phyloP scores from a whole-genome alignment of 2,888 invertebrate genomes.

The Pollenia labialis region DNA sequence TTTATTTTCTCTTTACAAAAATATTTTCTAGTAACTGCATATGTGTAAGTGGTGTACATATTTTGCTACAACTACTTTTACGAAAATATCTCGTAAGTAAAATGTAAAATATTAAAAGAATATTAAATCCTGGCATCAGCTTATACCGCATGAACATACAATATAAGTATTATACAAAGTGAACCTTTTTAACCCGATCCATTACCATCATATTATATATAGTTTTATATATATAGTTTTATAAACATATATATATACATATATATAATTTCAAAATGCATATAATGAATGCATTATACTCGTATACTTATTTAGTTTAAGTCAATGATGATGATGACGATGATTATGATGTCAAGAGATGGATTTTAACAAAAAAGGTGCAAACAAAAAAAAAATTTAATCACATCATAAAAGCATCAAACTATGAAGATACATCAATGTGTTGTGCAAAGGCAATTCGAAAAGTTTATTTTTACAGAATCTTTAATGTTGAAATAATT shows the following conservation, averaged over 20 bases:
- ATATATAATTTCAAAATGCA: slow-evolving; percentile 28
- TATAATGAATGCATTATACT: slow-evolving; percentile 31
- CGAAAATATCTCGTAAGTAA: background rate
- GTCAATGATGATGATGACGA: slow-evolving; percentile 8
- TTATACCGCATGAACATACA: slow-evolving; percentile 13
- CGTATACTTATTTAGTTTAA: slow-evolving; percentile 18
- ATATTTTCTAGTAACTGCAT: background rate
- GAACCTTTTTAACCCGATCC: slow-evolving; percentile 40
- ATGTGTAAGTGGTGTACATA: background rate
- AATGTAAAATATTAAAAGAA: background rate
- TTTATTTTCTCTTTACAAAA: background rate
- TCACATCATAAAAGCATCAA: slow-evolving; percentile 17
- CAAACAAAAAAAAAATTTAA: background rate
- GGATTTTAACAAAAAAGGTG: slow-evolving; percentile 17
- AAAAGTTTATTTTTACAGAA: background rate
- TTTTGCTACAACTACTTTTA: background rate
- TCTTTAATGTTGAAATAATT: background rate
- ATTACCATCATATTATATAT: slow-evolving; percentile 23
- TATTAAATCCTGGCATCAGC: slow-evolving; percentile 8
- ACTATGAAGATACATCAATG: background rate
- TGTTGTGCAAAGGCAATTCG: background rate
- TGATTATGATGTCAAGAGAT: slow-evolving; percentile 5
- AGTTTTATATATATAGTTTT: background rate
- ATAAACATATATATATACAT: no score
- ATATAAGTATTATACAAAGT: background rate